Conservation (phyloP, 2,888 invertebrate genomes). For the Coelopa pilipes region DNA sequence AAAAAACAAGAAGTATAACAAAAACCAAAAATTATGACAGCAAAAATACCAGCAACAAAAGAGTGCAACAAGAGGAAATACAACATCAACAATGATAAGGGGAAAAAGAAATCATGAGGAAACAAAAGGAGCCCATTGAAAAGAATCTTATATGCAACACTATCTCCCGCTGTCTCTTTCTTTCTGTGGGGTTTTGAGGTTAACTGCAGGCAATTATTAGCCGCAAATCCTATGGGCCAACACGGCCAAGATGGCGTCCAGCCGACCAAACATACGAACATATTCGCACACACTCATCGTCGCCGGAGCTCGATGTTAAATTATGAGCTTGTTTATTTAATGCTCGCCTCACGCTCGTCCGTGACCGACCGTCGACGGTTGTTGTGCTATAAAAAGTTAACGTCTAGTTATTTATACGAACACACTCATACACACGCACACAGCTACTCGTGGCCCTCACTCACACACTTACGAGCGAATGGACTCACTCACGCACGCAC, state of each 20-base stretch:
- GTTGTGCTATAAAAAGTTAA: conserved; percentile 15
- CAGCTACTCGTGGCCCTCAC: background rate
- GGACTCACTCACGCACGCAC: no score
- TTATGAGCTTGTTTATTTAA: conserved; percentile 12
- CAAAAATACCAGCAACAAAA: no score
- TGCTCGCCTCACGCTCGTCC: background rate
- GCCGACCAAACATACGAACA: no score
- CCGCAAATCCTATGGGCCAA: conserved; percentile 14
- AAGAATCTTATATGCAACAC: background rate
- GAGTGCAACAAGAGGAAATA: no score
- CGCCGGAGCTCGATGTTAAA: conserved; percentile 8
- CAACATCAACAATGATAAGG: background rate
- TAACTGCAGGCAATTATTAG: conserved; percentile 12
- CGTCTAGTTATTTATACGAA: background rate
- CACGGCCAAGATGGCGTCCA: conserved; percentile 13
- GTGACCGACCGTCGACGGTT: background rate
- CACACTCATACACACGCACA: conserved; percentile 11
- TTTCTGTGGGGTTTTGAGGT: background rate
- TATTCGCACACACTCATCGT: background rate
- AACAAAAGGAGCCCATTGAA: background rate
- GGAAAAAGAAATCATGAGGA: background rate
- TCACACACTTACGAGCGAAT: background rate
- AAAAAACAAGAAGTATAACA: no score
- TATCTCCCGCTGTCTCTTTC: background rate
- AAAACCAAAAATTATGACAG: no score